phyloP scores from a whole-genome alignment of 2,888 invertebrate genomes.

The Drosophila longiperda region DNA sequence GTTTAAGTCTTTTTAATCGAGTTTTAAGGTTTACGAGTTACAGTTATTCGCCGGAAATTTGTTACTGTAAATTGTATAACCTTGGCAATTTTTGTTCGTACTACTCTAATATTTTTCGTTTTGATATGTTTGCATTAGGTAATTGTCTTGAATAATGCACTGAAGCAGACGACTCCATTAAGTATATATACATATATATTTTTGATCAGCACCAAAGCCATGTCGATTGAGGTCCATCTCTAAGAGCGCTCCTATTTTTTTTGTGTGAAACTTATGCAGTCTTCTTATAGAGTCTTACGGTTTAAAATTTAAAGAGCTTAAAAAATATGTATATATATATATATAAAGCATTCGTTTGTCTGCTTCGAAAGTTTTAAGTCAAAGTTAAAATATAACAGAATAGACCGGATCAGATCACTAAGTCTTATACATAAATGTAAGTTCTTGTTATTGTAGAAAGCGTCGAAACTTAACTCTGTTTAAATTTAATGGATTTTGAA shows the following conservation, averaged over 20 bases:
- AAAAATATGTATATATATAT: too few relatives aligned
- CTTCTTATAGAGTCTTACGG: background rate
- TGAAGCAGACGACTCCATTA: background rate
- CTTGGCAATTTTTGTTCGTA: too few relatives aligned
- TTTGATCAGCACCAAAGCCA: background rate
- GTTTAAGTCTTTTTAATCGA: background rate
- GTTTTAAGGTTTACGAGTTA: background rate
- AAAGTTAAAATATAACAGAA: background rate
- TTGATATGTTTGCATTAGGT: too few relatives aligned
- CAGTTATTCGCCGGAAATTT: background rate
- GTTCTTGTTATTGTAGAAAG: background rate
- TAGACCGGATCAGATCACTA: background rate
- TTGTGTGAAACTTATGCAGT: background rate
- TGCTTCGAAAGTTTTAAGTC: background rate
- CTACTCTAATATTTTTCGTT: too few relatives aligned
- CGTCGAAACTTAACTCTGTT: background rate
- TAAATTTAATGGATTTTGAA: background rate
- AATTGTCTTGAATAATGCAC: too few relatives aligned
- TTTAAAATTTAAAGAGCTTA: too few relatives aligned
- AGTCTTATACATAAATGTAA: background rate
- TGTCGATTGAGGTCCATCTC: background rate
- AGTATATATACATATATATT: background rate
- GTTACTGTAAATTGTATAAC: background rate
- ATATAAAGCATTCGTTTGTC: too few relatives aligned
- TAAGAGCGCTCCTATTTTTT: background rate